Evolutionary conservation across 1,140 invertebrate genomes (phyloP).

Genomic region (Drosophila micromelanica): DNA sequence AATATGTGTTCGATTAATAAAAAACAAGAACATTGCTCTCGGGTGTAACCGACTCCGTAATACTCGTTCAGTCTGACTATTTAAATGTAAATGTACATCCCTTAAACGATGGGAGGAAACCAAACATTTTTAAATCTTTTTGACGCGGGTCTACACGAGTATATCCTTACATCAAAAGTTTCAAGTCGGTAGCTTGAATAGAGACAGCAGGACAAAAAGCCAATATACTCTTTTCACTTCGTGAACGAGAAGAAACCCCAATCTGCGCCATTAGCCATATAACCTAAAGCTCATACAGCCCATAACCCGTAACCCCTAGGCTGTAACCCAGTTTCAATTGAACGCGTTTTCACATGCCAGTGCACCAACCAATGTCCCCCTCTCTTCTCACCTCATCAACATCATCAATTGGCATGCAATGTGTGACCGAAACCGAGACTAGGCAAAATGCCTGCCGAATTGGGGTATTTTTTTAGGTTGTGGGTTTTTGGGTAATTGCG

Average conservation of each 20-base stretch:
- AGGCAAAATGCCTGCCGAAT: constrained; percentile 16
- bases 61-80: no score
- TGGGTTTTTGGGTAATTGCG: constrained; percentile 12
- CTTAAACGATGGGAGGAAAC: no score
- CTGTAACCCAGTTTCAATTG: constrained; percentile 79
- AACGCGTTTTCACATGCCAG: constrained; percentile 79
- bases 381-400: not conserved
- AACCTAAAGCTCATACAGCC: constrained; percentile 63
- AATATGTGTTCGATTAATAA: constrained; percentile 20
- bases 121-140: not conserved
- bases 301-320: constrained; percentile 53
- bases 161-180: no score
- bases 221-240: no score
- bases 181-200: no score
- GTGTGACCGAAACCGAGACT: constrained; percentile 36
- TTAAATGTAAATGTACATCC: no score
- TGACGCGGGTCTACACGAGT: not conserved
- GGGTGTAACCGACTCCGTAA: no score
- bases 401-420: constrained; percentile 54
- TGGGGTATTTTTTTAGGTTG: not conserved
- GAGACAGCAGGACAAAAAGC: no score
- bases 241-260: constrained; percentile 30
- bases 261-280: constrained; percentile 74
- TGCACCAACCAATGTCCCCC: constrained; percentile 41
- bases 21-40: not conserved